Base-by-base conservation (phyloP, 2,113 vertebrate genomes). In the Amblyornis subalaris region DNA sequence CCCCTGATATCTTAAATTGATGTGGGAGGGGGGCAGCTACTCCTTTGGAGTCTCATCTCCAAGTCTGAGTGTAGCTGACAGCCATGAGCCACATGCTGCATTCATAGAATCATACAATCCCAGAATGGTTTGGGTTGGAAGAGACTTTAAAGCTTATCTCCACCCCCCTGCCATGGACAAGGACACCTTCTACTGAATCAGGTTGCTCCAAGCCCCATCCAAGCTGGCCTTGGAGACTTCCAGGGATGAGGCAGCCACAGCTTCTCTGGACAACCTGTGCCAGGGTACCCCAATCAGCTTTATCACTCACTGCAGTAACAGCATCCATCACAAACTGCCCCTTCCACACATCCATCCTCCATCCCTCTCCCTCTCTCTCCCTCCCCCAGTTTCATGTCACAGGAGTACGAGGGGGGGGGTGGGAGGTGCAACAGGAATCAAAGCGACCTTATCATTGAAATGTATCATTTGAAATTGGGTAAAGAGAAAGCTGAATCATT, bases 401-500 rank as follows among this genome's bases (percentile, higher is more conserved):
- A 60, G 50, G 33, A 91, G 16, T 48, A 17, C 33, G 28, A 55
- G 29, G 2, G 1, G 4, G 8, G 6, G 10, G 7, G 25, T 42
- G 51, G 57, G 74, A 84, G 54, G 55, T 76, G 55, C 71, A 77
- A 80, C n/a, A 80, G 75, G 75, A 95, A 91, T 91, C 82, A 95
- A 95, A 97, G 88, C 2, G 1, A 58, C 82, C 55, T 94, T 94
- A 95, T 94, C 60, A 44, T 64, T 80, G 26, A 44, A 78, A 29
- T 9, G 10, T 79, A 95, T 94, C 71, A 33, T n/a, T 44, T 77
- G 64, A 88, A 82, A 95, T 36, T 88, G 75, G 64, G 78, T 88
- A 60, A 93, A 91, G 89, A 95, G 94, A 91, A 95, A 90, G 55
- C 78, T 80, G 89, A 91, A 93, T 88, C 92, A 94, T 83, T 93